Conservation (phyloP, 2,888 invertebrate genomes). For the Charanyca ferruginea region DNA sequence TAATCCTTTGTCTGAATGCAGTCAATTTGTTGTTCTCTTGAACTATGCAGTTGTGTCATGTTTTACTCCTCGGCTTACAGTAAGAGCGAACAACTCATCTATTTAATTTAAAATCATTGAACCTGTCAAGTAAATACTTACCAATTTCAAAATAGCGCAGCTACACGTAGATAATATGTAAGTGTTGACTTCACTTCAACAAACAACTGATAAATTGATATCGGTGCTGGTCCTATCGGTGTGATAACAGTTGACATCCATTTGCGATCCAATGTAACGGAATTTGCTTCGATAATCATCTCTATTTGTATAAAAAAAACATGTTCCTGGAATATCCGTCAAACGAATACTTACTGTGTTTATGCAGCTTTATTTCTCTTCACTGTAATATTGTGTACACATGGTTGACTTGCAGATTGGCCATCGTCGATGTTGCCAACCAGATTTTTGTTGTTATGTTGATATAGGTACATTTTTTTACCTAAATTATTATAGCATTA, state of each 20-base stretch:
- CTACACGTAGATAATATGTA: slow-evolving; percentile 51
- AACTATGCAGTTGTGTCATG: not conserved
- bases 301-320: slow-evolving; percentile 56
- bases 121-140: slow-evolving; percentile 15
- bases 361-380: slow-evolving; percentile 35
- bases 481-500: no score
- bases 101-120: not conserved
- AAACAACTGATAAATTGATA: slow-evolving; percentile 75
- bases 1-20: not conserved
- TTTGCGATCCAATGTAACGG: slow-evolving; percentile 63
- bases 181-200: slow-evolving; percentile 64
- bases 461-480: not conserved
- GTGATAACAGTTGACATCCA: slow-evolving; percentile 68
- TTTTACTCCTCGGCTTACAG: not conserved
- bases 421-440: not conserved
- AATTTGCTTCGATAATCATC: slow-evolving; percentile 58
- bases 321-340: slow-evolving; percentile 38
- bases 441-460: not conserved
- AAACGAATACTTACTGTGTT: slow-evolving; percentile 29
- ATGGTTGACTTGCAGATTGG: slow-evolving; percentile 2
- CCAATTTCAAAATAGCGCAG: slow-evolving; percentile 37
- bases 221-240: slow-evolving; percentile 63
- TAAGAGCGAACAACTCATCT: not conserved
- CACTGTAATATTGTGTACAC: slow-evolving; percentile 2
- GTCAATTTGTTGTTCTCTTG: not conserved